Base-by-base conservation (phyloP, 2,797 vertebrate species). In the Danio kyathit region DNA sequence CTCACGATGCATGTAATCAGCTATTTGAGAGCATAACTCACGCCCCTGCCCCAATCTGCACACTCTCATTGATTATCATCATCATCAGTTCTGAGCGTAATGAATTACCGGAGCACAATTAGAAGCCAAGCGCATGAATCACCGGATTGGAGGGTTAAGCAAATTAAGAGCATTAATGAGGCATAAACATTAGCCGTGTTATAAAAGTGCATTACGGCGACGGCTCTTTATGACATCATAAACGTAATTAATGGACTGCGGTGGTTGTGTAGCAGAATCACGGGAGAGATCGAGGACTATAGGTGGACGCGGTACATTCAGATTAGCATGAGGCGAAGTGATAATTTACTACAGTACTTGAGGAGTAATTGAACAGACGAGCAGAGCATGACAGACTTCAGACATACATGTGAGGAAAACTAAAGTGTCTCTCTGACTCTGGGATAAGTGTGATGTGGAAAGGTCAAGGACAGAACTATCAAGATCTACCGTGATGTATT, bases 121-220 rank as follows among this genome's bases (percentile, higher is more conserved):
- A 90, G 90, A 90, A 89, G 90, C 79, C 3, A 85, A 89, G 84
- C 86, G 88, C 90, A 91, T 92, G 88, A 92, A 91, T 93, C 90
- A 93, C 88, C 88, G 89, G 89, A 91, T 90, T 91, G 89, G 86
- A 89, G 89, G 87, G 88, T 78, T 87, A 92, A 89, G 85, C 88
- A 90, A 89, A 93, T 94, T 90, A 91, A 91, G 86, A 89, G 79
- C 86, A 87, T 82, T 88, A 92, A 91, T 92, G 91, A 92, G 88
- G 87, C 91, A 86, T 92, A 90, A 91, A 91, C 90, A 89, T 89
- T 90, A 90, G 86, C 86, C 86, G 46, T 89, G 87, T 91, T 88
- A 83, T 81, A 87, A 82, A 76, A 65, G 86, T 80, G 85, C 85
- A 91, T 90, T 83, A 88, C 10, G 67, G 81, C 87, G 77, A 80